Percentiles rank a stretch among this genome's conserved stretches.
These are phyloP conservation scores for Todiramphus saurophagus DNA, from an alignment of 2,113 vertebrate genomes.

Conservation along the genomic window DNA sequence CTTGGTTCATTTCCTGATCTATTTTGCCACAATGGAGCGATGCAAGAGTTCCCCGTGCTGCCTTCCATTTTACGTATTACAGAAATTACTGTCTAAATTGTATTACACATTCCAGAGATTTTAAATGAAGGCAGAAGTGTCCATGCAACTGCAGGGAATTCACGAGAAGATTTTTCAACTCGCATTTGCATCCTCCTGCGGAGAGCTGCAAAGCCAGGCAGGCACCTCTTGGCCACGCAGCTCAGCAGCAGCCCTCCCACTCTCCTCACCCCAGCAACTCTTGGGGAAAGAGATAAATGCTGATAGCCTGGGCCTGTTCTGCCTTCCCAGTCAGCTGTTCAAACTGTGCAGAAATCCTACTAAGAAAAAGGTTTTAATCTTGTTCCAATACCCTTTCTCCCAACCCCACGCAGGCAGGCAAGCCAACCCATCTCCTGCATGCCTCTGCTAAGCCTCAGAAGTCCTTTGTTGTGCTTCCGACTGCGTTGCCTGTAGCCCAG, in stretches of 20 bases:
- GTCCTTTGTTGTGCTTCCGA: constrained; percentile 48
- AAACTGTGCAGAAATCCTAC: neutral
- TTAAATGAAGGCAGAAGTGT: neutral
- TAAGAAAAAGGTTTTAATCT: constrained; percentile 47
- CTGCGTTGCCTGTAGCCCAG: neutral
- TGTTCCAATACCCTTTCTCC: constrained; percentile 34
- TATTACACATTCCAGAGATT: neutral
- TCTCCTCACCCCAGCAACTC: neutral
- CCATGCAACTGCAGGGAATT: neutral
- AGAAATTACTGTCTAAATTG: neutral
- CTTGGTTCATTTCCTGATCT: neutral
- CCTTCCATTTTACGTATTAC: neutral
- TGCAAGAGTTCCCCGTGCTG: neutral
- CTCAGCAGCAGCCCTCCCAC: neutral
- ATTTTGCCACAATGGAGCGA: neutral
- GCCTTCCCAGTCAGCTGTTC: constrained; percentile 15
- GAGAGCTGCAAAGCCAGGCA: neutral
- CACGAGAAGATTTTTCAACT: neutral
- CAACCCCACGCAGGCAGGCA: constrained; percentile 11
- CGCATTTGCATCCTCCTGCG: neutral
- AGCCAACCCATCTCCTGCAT: constrained; percentile 30
- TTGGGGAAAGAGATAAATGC: neutral
- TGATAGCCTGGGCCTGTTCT: neutral
- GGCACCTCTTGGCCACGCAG: neutral
- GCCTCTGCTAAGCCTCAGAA: constrained; percentile 39